phyloP scores from a whole-genome alignment of 92 coral and sea anemone genomes.

The Parazoanthus atlanticus region DNA sequence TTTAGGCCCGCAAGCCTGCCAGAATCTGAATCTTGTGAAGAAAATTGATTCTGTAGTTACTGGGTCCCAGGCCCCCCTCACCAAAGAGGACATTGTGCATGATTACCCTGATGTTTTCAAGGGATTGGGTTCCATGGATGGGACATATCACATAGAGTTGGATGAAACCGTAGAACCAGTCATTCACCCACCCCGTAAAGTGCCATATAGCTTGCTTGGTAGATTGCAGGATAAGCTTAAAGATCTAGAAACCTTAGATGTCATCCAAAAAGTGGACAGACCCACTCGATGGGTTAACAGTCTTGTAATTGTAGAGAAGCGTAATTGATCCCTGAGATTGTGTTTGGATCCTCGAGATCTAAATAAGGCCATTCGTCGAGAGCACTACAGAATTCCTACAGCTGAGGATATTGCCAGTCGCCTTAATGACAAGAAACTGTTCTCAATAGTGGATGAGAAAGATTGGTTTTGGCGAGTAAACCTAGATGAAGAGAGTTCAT shows the following conservation, averaged over 20 bases:
- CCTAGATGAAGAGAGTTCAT: slow-evolving; percentile 44
- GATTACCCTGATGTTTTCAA: slow-evolving; percentile 2
- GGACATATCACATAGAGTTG: neutral
- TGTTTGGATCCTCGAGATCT: slow-evolving; percentile 53
- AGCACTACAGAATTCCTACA: slow-evolving; percentile 45
- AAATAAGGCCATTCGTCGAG: slow-evolving; percentile 39
- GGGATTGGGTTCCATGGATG: neutral
- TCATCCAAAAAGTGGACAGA: slow-evolving; percentile 50
- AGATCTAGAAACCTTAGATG: too few species aligned
- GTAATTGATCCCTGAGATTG: slow-evolving; percentile 37
- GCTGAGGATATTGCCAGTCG: slow-evolving; percentile 50
- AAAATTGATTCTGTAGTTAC: neutral
- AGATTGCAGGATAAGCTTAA: neutral
- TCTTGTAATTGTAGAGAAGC: slow-evolving; percentile 48
- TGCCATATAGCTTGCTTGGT: neutral
- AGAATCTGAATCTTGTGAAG: neutral
- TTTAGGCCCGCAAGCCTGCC: slow-evolving; percentile 28
- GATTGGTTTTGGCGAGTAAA: slow-evolving; percentile 39
- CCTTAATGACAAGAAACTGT: slow-evolving; percentile 44
- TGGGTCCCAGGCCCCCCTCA: slow-evolving; percentile 2
- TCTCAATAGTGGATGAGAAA: slow-evolving; percentile 36
- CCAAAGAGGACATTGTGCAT: neutral
- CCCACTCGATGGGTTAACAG: slow-evolving; percentile 57
- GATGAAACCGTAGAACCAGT: neutral
- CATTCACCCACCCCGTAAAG: neutral